Conservation (phyloP, 1,140 invertebrate genomes). For the Penaeus vannamei region DNA sequence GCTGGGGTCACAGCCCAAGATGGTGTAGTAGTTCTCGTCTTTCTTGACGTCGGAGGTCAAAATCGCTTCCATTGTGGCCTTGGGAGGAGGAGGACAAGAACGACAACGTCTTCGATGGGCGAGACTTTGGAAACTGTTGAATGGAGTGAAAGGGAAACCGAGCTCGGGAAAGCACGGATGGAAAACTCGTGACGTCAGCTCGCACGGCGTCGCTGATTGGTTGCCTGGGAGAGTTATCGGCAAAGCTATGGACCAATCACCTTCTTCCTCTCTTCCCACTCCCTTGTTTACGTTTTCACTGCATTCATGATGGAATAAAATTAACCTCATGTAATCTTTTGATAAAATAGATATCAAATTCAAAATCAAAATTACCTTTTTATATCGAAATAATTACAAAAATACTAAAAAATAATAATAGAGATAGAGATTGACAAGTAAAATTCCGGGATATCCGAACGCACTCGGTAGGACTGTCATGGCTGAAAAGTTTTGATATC, state of each 20-base stretch:
- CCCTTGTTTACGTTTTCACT: not conserved
- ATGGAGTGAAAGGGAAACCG: slow-evolving; percentile 6
- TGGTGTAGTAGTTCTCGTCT: slow-evolving; percentile 37
- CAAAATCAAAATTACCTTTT: no score
- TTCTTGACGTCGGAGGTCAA: slow-evolving; percentile 42
- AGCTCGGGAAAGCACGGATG: slow-evolving; percentile 9
- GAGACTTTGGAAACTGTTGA: slow-evolving; percentile 7
- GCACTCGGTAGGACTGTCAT: no score
- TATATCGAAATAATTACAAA: no score
- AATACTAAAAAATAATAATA: no score
- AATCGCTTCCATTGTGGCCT: slow-evolving; percentile 36
- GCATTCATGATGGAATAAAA: not conserved
- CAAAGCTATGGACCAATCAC: slow-evolving; percentile 13
- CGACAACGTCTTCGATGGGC: not conserved
- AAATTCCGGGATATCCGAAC: no score
- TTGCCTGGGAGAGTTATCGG: not conserved
- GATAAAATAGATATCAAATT: no score
- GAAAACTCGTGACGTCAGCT: slow-evolving; percentile 36
- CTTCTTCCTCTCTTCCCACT: not conserved
- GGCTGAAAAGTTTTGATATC: no score
- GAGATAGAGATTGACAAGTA: no score
- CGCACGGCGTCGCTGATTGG: slow-evolving; percentile 27
- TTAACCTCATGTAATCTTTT: no score
- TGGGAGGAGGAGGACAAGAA: not conserved
- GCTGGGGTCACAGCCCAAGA: slow-evolving; percentile 51